Conservation (phyloP, 2,888 invertebrate species). For the Priapulus caudatus region DNA sequence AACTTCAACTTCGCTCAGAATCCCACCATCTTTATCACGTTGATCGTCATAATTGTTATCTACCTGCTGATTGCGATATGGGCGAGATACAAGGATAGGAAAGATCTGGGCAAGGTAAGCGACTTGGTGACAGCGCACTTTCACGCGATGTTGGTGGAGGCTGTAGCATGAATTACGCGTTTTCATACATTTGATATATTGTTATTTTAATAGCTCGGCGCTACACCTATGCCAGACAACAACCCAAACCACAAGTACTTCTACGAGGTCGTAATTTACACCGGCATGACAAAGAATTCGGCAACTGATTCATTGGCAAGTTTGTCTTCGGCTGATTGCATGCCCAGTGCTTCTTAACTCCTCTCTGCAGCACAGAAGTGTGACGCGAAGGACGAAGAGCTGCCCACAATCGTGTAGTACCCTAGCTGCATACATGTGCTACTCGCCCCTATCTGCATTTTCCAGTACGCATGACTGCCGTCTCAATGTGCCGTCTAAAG, state of each 20-base stretch:
- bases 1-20: slow-evolving; percentile 40
- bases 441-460: too few relatives aligned
- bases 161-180: not conserved
- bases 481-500: too few relatives aligned
- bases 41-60: slow-evolving; percentile 35
- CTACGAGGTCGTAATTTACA: slow-evolving; percentile 36
- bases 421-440: not conserved
- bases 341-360: too few relatives aligned
- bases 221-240: slow-evolving; percentile 36
- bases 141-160: too few relatives aligned
- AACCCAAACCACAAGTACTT: slow-evolving; percentile 36
- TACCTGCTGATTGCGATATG: slow-evolving; percentile 38
- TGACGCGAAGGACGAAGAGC: too few relatives aligned
- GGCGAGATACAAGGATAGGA: slow-evolving; percentile 40
- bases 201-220: slow-evolving; percentile 26
- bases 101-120: slow-evolving; percentile 36
- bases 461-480: too few relatives aligned
- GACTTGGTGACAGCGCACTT: too few relatives aligned
- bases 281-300: slow-evolving; percentile 35
- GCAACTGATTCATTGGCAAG: slow-evolving; percentile 37
- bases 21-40: slow-evolving; percentile 40
- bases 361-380: too few relatives aligned
- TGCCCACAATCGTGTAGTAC: not conserved
- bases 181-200: slow-evolving; percentile 5
- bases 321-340: not conserved